Percentiles rank a stretch among this genome's conserved stretches.
Conservation (phyloP, 37 sponge, comb jelly and placozoan species). For the Ianthella basta region DNA sequence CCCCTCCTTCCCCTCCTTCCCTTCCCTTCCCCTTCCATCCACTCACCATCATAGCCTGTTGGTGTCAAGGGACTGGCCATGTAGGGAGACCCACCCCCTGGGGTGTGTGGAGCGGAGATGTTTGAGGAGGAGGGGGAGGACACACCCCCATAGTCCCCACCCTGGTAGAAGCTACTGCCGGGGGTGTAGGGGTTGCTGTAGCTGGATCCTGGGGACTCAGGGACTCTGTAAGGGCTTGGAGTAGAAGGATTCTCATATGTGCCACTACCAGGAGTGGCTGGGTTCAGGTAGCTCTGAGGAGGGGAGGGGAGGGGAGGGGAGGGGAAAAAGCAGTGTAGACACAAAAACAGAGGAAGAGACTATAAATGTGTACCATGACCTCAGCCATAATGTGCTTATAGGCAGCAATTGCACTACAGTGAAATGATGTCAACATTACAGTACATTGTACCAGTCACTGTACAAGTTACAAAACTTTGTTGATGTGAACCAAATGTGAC, state of each 20-base stretch:
- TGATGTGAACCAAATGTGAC: too few species aligned
- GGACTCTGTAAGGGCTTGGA: slow-evolving; percentile 46
- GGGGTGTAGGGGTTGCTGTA: slow-evolving; percentile 30
- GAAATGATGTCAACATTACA: too few species aligned
- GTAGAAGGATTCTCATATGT: slow-evolving; percentile 76
- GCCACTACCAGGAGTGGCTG: slow-evolving; percentile 73
- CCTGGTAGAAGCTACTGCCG: slow-evolving; percentile 3
- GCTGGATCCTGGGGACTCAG: slow-evolving; percentile 64
- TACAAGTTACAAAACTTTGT: too few species aligned
- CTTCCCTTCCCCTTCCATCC: too few species aligned
- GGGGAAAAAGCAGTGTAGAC: background rate
- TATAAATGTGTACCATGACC: too few species aligned
- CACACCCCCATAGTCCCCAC: slow-evolving; percentile 19
- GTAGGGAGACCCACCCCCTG: slow-evolving; percentile 50
- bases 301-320: background rate
- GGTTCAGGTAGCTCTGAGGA: slow-evolving; percentile 64
- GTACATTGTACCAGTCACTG: too few species aligned
- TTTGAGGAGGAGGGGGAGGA: slow-evolving; percentile 47
- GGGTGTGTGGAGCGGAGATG: slow-evolving; percentile 39
- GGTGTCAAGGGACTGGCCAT: slow-evolving; percentile 75
- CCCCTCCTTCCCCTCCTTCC: too few species aligned
- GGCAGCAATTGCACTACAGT: too few species aligned
- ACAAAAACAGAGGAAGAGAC: background rate
- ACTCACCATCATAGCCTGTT: slow-evolving; percentile 18
- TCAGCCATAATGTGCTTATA: too few species aligned